Percentiles rank a stretch among this genome's conserved stretches.
These are phyloP conservation scores for Acromyrmex charruanus DNA, from an alignment of 1,140 invertebrate species.

Conservation along the genomic window DNA sequence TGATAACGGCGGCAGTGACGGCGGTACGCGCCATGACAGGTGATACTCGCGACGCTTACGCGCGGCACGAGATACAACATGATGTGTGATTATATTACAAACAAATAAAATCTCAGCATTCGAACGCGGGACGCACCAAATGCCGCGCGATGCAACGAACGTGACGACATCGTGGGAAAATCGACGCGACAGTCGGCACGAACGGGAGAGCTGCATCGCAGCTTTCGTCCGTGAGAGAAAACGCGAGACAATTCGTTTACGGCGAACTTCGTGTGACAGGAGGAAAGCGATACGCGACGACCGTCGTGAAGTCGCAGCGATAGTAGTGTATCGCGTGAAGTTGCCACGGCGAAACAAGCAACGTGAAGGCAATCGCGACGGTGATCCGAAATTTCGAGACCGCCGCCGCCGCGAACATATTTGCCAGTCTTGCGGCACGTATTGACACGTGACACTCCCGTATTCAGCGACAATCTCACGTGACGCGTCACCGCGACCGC, in stretches of 20 bases:
- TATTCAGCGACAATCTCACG: not conserved
- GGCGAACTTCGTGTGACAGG: not conserved
- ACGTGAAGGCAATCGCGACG: not conserved
- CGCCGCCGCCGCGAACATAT: constrained; percentile 47
- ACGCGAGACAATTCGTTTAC: not conserved
- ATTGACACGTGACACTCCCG: constrained; percentile 19
- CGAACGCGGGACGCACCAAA: not conserved
- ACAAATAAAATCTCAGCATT: not conserved
- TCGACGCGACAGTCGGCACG: not conserved
- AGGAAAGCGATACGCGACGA: not conserved
- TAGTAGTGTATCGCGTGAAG: not conserved
- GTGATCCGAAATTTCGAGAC: no score
- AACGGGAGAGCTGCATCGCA: not conserved
- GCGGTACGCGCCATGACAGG: constrained; percentile 55
- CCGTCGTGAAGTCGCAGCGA: not conserved
- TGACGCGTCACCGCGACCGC: not conserved
- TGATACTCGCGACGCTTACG: constrained; percentile 39
- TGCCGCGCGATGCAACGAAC: not conserved
- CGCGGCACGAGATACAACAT: constrained; percentile 14
- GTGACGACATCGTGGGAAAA: not conserved
- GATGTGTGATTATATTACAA: not conserved
- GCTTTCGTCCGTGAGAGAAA: not conserved
- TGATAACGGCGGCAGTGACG: not conserved
- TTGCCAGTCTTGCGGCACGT: constrained; percentile 16
- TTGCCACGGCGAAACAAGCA: not conserved